phyloP scores from a whole-genome alignment of 2,113 vertebrate species.

The Cacatua alba region DNA sequence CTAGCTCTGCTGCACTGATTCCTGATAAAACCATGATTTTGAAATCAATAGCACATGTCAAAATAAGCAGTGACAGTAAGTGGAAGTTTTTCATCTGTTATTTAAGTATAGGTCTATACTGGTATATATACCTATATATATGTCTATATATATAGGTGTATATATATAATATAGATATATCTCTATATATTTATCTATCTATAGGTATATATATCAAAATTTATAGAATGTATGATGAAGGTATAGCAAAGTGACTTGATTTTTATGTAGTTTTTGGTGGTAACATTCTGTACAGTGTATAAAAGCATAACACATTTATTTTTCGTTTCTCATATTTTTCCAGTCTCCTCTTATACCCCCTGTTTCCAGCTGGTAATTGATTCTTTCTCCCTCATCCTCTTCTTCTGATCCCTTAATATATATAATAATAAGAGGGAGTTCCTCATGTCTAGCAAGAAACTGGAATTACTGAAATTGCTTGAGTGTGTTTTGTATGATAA shows the following conservation, averaged over 20 bases:
- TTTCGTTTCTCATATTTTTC: not conserved
- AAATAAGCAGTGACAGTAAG: not conserved
- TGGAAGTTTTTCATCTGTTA: not conserved
- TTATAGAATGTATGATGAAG: not conserved
- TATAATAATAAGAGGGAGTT: not conserved
- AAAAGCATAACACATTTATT: not conserved
- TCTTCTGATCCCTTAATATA: not conserved
- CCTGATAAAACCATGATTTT: not conserved
- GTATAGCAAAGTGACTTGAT: not conserved
- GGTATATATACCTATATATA: too few species aligned
- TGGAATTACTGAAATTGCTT: not conserved
- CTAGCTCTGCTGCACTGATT: not conserved
- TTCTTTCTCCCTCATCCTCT: not conserved
- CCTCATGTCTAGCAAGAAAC: not conserved
- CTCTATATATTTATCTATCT: too few species aligned
- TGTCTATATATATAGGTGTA: too few species aligned
- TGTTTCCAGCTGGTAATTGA: rapidly evolving
- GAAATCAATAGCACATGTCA: rapidly evolving
- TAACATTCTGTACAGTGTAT: not conserved
- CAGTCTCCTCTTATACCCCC: not conserved
- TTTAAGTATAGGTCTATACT: not conserved
- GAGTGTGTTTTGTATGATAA: not conserved
- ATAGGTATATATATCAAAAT: not conserved
- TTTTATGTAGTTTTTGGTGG: not conserved
- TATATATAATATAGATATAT: too few species aligned